Base-by-base conservation (phyloP, 2,113 vertebrate species). In the Cryptotis parvus region DNA sequence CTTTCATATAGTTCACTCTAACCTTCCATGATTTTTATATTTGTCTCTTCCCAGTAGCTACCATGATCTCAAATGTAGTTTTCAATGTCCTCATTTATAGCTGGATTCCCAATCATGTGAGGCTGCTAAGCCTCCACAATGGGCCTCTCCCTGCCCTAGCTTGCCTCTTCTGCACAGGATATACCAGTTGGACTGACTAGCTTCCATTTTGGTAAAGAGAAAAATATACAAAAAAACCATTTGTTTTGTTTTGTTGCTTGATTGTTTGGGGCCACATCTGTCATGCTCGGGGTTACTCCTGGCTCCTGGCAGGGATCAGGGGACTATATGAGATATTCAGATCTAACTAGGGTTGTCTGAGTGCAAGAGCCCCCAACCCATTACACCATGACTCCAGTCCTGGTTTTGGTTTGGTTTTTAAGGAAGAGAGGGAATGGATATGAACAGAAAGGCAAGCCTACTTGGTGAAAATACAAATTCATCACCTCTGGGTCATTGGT, bases 381-480 rank as follows among this genome's bases (percentile, higher is more conserved):
- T 14, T 49, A 49, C 2, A 49, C 45, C 14, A 49, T 49, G 10
- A 49, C 45, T 49, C 45, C 9, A 49, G 45, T 10, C 45, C 45
- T 49, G 45, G 68, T 68, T 49, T 63, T 43, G 45, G n/a, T 49
- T 83, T 41, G 73, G 18, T 41, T 63, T 76, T 45, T 49, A 26
- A 75, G 68, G 29, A 45, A 66, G 26, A 4, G 43, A 41, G 7
- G 31, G 35, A 11, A 41, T 20, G 35, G 6, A 37, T 16, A 66
- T 4, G 65, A 61, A 87, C 29, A 61, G 10, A 80, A 84, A 77
- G 43, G 4, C 66, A 86, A 91, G 63, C 15, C 4, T 75, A 22
- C 78, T 88, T 90, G 69, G 26, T 74, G 31, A 31, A 70, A 87
- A 84, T 69, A 20, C 22, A 72, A 75, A 72, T 49, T 29, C 43